These are phyloP conservation scores for Eurosta solidaginis DNA, from an alignment of 1,140 invertebrate genomes.

Conservation along the genomic window DNA sequence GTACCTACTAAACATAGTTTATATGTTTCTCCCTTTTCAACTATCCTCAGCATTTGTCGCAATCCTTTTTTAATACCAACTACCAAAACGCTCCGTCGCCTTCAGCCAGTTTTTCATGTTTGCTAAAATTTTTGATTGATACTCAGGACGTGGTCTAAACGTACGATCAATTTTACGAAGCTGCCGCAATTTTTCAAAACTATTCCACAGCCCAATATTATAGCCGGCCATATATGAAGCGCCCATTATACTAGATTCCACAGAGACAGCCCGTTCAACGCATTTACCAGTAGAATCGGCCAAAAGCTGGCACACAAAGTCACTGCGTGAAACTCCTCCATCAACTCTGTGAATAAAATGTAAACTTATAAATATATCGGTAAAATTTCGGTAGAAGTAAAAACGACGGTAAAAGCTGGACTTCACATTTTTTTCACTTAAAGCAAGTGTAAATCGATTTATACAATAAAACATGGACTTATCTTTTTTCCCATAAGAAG, in stretches of 20 bases:
- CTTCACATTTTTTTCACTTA: no score
- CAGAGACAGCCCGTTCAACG: slow-evolving; percentile 71
- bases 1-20: no score
- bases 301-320: slow-evolving; percentile 87
- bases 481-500: no score
- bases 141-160: slow-evolving; percentile 67
- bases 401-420: no score
- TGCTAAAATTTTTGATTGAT: slow-evolving; percentile 58
- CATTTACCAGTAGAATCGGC: slow-evolving; percentile 76
- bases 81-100: slow-evolving; percentile 70
- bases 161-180: slow-evolving; percentile 66
- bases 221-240: slow-evolving; percentile 82
- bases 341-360: slow-evolving; percentile 71
- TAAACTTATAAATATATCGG: slow-evolving; percentile 28
- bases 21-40: no score
- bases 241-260: slow-evolving; percentile 80
- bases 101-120: slow-evolving; percentile 68
- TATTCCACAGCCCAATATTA: slow-evolving; percentile 77
- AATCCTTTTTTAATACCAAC: slow-evolving; percentile 65
- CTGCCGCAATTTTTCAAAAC: slow-evolving; percentile 68
- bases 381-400: no score
- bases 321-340: slow-evolving; percentile 90
- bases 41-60: neutral
- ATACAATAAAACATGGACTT: no score
- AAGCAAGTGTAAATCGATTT: no score